Evolutionary conservation across 2,888 invertebrate species (phyloP).

Genomic region (Parascotia fuliginaria): DNA sequence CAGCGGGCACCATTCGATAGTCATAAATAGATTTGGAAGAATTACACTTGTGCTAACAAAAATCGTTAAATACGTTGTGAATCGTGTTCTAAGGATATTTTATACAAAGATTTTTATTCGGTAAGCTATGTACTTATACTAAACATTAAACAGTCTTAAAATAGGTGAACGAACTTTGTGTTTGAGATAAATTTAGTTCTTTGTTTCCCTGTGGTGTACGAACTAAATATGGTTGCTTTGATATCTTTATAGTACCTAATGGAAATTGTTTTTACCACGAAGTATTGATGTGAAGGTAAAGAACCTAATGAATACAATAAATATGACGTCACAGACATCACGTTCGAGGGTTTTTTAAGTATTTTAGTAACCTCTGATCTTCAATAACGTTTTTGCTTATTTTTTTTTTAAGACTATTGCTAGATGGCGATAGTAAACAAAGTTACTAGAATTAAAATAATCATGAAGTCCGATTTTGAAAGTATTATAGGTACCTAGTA

Average conservation of each 20-base stretch:
- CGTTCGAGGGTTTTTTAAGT: not conserved
- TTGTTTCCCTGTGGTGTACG: conserved; percentile 24
- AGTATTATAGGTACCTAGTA: too few relatives aligned
- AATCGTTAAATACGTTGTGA: conserved; percentile 10
- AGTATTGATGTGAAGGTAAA: too few relatives aligned
- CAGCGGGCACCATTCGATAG: conserved; percentile 37
- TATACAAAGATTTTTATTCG: conserved; percentile 14
- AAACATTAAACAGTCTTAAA: conserved; percentile 10
- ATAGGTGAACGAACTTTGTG: conserved; percentile 37
- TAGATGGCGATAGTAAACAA: not conserved
- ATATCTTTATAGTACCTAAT: conserved; percentile 18
- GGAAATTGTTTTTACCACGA: conserved; percentile 12
- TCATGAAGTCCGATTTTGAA: too few relatives aligned
- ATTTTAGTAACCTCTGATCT: not conserved
- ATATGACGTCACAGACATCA: not conserved
- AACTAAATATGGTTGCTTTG: conserved; percentile 23
- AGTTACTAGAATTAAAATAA: too few relatives aligned
- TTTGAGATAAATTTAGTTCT: conserved; percentile 37
- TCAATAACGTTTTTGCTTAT: too few relatives aligned
- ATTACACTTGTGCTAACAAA: conserved; percentile 32
- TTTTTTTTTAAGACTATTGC: too few relatives aligned
- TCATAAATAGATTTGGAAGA: conserved; percentile 35
- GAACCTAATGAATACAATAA: too few relatives aligned
- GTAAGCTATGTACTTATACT: conserved; percentile 25
- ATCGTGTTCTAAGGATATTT: conserved; percentile 8